Conservation (phyloP, 92 coral and sea anemone genomes). For the Parazoanthus swiftii region DNA sequence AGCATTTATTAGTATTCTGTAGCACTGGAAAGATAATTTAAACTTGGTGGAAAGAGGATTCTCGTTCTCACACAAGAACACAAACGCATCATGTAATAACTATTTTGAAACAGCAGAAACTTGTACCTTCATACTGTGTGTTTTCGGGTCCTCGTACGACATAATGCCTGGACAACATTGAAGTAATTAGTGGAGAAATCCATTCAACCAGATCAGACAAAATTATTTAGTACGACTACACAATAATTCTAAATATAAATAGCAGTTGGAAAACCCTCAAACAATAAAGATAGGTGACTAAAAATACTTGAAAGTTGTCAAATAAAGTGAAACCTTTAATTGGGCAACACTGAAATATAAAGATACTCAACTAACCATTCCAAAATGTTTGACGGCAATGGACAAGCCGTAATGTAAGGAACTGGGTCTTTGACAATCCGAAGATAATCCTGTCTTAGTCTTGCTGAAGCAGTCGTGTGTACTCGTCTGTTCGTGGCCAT, state of each 20-base stretch:
- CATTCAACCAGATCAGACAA: neutral
- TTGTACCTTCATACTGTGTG: conserved; percentile 88
- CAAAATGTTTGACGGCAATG: conserved; percentile 89
- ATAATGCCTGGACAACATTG: conserved; percentile 75
- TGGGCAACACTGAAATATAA: neutral
- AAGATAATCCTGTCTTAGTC: conserved; percentile 92
- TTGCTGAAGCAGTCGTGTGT: conserved; percentile 95
- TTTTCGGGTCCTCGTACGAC: conserved; percentile 98
- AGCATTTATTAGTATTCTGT: too few species aligned
- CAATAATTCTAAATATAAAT: neutral
- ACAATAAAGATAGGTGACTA: neutral
- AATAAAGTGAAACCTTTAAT: neutral
- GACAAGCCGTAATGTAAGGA: conserved; percentile 94
- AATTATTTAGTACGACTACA: neutral
- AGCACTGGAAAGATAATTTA: too few species aligned
- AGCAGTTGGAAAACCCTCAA: too few species aligned
- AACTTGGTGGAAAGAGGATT: too few species aligned
- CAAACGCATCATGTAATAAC: neutral
- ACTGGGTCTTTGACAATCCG: conserved; percentile 93
- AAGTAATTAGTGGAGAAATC: neutral
- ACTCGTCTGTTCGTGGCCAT: conserved; percentile 89
- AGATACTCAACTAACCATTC: conserved; percentile 74
- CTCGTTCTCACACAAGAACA: neutral
- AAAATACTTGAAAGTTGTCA: neutral
- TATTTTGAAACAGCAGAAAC: neutral